A percentile compares a stretch with the other conserved stretches of the same genome.
phyloP scores from a whole-genome alignment of 2,113 vertebrate species.

The Felis chaus region DNA sequence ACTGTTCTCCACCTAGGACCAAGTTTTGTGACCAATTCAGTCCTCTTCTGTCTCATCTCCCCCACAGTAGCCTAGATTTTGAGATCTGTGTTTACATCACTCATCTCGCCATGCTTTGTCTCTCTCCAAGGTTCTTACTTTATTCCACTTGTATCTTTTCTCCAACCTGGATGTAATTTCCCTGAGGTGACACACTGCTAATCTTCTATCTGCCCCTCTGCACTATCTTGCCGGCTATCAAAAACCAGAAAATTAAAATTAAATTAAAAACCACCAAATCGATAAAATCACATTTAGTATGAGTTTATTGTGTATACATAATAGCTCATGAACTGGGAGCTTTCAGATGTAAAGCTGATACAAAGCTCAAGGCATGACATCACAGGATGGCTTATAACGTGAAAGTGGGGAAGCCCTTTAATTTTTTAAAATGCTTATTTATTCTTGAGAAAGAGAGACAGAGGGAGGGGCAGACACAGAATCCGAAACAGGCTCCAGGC shows the following conservation, averaged over 20 bases:
- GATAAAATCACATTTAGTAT: neutral
- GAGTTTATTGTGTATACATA: neutral
- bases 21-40: neutral
- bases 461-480: too few relatives aligned
- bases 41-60: neutral
- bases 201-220: neutral
- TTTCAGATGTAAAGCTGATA: neutral
- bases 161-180: neutral
- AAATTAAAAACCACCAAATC: neutral
- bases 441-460: too few relatives aligned
- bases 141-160: neutral
- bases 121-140: neutral
- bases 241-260: neutral
- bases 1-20: neutral
- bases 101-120: neutral
- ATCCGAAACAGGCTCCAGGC: too few relatives aligned
- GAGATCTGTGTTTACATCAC: neutral
- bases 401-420: neutral
- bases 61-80: neutral
- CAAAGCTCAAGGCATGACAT: neutral
- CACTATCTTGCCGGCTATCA: neutral
- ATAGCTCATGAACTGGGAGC: neutral
- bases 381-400: neutral
- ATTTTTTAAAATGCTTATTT: too few relatives aligned
- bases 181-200: neutral